Conservation (phyloP, 2,113 vertebrate genomes). For the Callithrix jacchus region DNA sequence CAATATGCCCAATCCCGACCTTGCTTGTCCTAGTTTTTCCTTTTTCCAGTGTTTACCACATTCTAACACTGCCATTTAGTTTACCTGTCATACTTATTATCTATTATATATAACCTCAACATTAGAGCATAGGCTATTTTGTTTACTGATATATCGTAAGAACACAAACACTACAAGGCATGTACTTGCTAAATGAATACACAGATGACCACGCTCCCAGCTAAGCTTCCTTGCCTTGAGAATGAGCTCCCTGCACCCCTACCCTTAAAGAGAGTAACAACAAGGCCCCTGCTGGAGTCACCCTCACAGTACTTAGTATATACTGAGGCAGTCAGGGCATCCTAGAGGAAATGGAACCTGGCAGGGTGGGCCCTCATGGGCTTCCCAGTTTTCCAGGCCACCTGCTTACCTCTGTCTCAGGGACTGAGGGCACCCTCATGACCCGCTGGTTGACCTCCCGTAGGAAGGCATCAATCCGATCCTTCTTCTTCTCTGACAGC, state of each 20-base stretch:
- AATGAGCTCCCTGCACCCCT: background rate
- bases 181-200: background rate
- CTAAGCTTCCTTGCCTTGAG: background rate
- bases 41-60: background rate
- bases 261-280: background rate
- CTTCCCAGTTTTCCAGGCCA: background rate
- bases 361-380: background rate
- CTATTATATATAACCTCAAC: background rate
- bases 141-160: background rate
- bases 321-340: too few relatives aligned
- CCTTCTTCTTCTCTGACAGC: constrained; percentile 91
- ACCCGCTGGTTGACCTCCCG: constrained; percentile 86
- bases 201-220: background rate
- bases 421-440: constrained; percentile 83
- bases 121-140: background rate
- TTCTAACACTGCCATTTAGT: background rate
- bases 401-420: constrained; percentile 81
- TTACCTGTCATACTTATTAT: background rate
- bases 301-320: background rate
- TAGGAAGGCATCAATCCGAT: constrained; percentile 89
- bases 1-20: background rate
- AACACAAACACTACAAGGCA: background rate
- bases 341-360: too few relatives aligned
- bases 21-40: background rate
- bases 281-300: background rate